Evolutionary conservation across 2,797 vertebrate species (phyloP).

Genomic region (Poecilia velifera): DNA sequence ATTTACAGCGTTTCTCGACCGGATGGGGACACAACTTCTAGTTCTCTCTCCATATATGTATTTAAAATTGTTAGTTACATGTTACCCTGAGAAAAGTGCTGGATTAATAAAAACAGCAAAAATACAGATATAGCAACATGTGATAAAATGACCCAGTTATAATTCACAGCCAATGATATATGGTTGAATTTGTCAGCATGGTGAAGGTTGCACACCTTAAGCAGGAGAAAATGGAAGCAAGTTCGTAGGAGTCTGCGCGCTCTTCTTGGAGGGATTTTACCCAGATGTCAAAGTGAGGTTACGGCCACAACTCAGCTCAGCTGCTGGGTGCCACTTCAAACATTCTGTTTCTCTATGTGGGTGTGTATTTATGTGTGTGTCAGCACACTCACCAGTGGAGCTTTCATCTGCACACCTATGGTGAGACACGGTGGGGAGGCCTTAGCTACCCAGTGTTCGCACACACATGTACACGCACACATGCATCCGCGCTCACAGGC

Average conservation of each 20-base stretch:
- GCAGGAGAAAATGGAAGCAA: neutral
- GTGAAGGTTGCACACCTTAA: conserved; percentile 18
- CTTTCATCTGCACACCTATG: conserved; percentile 59
- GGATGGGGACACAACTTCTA: neutral
- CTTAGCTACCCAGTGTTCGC: conserved; percentile 36
- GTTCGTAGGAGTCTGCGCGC: conserved; percentile 11
- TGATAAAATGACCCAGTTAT: conserved; percentile 21
- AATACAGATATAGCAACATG: neutral
- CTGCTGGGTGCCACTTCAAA: conserved; percentile 67
- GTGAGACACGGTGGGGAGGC: conserved; percentile 57
- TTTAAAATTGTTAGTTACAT: neutral
- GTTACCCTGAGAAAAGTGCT: neutral
- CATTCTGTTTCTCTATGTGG: conserved; percentile 30
- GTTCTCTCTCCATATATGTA: neutral
- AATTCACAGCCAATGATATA: conserved; percentile 19
- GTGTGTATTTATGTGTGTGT: conserved; percentile 21
- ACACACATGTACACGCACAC: conserved; percentile 28
- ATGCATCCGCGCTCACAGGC: conserved; percentile 7
- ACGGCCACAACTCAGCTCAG: conserved; percentile 60
- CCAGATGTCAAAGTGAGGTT: conserved; percentile 71
- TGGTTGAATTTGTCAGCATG: conserved; percentile 1
- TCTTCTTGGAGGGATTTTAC: conserved; percentile 44
- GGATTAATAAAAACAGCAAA: neutral
- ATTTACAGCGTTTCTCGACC: neutral
- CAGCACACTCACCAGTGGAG: conserved; percentile 46